Conservation (phyloP, 2,113 vertebrate genomes). For the Phycodurus eques region DNA sequence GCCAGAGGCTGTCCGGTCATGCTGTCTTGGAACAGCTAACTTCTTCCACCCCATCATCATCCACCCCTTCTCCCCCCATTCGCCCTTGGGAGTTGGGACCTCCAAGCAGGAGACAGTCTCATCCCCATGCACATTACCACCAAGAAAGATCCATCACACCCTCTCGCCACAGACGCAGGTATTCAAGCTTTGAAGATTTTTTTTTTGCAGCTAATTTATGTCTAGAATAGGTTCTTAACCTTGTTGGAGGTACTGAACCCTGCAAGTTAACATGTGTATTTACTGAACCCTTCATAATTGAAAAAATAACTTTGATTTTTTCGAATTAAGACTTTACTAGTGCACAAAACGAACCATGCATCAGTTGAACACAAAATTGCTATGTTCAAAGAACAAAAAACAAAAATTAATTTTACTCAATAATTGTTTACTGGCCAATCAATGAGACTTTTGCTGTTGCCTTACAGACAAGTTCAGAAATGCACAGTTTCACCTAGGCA, state of each 20-base stretch:
- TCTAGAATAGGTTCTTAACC: neutral
- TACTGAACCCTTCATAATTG: neutral
- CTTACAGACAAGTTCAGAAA: neutral
- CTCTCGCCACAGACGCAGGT: slow-evolving; percentile 93
- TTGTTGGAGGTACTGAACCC: neutral
- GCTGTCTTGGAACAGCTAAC: slow-evolving; percentile 91
- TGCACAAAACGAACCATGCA: neutral
- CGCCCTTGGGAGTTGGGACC: slow-evolving; percentile 94
- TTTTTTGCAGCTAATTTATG: neutral
- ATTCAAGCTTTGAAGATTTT: slow-evolving; percentile 21
- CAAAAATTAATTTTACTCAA: neutral
- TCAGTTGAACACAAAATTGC: neutral
- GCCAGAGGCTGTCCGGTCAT: slow-evolving; percentile 89
- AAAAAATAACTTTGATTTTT: neutral
- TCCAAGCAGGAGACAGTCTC: slow-evolving; percentile 84
- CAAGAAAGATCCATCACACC: slow-evolving; percentile 93
- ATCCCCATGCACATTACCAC: slow-evolving; percentile 87
- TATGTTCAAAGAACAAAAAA: neutral
- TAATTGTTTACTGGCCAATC: neutral
- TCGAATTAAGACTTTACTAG: neutral
- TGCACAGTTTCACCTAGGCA: neutral
- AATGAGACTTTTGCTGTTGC: neutral
- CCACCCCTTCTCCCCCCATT: slow-evolving; percentile 92
- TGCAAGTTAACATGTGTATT: neutral
- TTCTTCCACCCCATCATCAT: slow-evolving; percentile 80